Conservation (phyloP, 2,888 invertebrate species). For the Cerceris ruficornis region DNA sequence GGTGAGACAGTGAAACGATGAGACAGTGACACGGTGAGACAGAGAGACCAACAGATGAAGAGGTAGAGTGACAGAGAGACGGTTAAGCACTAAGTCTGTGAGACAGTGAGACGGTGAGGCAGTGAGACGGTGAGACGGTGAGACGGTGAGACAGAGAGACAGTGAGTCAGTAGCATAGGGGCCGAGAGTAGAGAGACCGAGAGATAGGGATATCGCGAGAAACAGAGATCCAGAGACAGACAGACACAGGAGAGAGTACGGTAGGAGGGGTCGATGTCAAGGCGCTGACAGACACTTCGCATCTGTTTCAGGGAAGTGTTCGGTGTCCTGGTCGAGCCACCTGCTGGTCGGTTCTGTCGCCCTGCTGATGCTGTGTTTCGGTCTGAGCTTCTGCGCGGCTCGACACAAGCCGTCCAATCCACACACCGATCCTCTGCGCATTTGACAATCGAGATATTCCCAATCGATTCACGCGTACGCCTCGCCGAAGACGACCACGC, state of each 20-base stretch:
- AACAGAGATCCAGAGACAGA: not conserved
- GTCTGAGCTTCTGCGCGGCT: conserved; percentile 84
- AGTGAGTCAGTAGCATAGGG: no score
- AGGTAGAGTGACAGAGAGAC: no score
- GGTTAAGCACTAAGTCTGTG: no score
- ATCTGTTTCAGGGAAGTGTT: conserved; percentile 83
- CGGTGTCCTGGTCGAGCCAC: conserved; percentile 84
- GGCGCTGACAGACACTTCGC: conserved; percentile 37
- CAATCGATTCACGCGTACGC: conserved; percentile 78
- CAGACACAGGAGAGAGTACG: not conserved
- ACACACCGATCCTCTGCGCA: conserved; percentile 75
- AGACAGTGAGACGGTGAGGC: no score
- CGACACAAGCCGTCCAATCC: conserved; percentile 82
- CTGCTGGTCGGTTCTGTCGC: conserved; percentile 83
- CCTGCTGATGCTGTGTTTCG: conserved; percentile 83
- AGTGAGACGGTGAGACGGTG: no score
- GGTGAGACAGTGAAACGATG: no score
- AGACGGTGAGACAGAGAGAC: no score
- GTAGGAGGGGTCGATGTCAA: conserved; percentile 4
- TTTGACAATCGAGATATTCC: conserved; percentile 78
- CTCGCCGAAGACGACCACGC: conserved; percentile 73
- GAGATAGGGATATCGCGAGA: no score
- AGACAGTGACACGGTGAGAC: no score
- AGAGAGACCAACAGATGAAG: no score
- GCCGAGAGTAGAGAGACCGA: no score